Evolutionary conservation across 2,888 invertebrate species (phyloP).

Genomic region (Drosophila putrida): DNA sequence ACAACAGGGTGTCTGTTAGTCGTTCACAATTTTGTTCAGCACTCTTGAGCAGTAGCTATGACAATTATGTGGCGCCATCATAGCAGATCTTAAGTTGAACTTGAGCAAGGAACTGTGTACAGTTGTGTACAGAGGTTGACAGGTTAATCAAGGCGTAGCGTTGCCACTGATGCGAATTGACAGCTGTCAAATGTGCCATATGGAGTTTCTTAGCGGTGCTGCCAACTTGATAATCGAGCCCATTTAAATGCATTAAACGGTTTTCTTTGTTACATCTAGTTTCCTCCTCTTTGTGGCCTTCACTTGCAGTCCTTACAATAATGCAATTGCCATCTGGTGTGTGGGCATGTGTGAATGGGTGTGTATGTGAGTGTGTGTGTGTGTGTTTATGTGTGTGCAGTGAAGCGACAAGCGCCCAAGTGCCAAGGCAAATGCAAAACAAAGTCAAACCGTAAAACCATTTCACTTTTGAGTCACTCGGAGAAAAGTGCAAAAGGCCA

Average conservation of each 20-base stretch:
- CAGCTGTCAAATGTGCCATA: constrained; percentile 57
- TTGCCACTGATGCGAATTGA: constrained; percentile 56
- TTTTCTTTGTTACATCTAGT: constrained; percentile 27
- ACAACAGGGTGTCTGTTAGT: constrained; percentile 1
- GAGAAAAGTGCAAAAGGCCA: constrained; percentile 1
- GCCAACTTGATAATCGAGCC: constrained; percentile 66
- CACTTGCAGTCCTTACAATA: background rate
- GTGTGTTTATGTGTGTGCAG: constrained; percentile 34
- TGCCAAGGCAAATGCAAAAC: constrained; percentile 37
- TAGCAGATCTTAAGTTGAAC: constrained; percentile 13
- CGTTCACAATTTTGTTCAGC: background rate
- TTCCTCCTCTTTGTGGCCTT: constrained; percentile 2
- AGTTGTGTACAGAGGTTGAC: constrained; percentile 18
- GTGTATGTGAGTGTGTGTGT: constrained; percentile 7
- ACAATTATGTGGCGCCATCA: constrained; percentile 11
- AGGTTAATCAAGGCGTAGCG: constrained; percentile 24
- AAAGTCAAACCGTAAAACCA: constrained; percentile 26
- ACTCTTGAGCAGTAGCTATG: background rate
- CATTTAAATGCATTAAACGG: constrained; percentile 73
- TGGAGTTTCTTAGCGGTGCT: constrained; percentile 42
- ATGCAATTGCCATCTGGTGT: constrained; percentile 6
- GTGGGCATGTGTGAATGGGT: constrained; percentile 1
- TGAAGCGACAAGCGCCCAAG: constrained; percentile 41
- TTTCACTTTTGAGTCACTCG: constrained; percentile 56
- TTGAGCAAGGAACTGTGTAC: background rate